Percentiles rank a stretch among this genome's conserved stretches.
Conservation (phyloP, 2,888 invertebrate species). For the Xanthia icteritia region DNA sequence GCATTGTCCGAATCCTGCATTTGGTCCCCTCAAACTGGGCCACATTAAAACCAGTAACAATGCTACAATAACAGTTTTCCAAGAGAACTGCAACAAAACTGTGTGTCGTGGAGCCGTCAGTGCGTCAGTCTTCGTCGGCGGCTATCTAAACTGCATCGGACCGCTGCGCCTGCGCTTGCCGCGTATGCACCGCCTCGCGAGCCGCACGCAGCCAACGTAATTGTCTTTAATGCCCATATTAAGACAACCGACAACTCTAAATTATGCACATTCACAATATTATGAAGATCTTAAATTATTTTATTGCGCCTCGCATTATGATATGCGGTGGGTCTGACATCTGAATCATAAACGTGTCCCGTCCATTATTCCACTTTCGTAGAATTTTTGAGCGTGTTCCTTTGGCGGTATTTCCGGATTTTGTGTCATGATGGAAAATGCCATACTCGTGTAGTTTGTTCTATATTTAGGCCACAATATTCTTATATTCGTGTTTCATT, state of each 20-base stretch:
- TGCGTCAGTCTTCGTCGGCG: constrained; percentile 63
- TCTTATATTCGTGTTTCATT: constrained; percentile 8
- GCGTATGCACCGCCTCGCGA: constrained; percentile 67
- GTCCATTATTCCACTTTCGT: constrained; percentile 49
- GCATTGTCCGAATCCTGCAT: constrained; percentile 8
- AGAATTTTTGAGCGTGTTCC: constrained; percentile 49
- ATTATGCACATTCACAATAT: constrained; percentile 70
- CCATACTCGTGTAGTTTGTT: constrained; percentile 31
- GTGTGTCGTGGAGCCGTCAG: constrained; percentile 41
- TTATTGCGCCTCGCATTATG: constrained; percentile 61
- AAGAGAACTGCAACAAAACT: constrained; percentile 51
- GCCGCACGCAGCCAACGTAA: constrained; percentile 75
- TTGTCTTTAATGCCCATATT: constrained; percentile 83
- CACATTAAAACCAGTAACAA: constrained; percentile 54
- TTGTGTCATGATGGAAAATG: constrained; percentile 23
- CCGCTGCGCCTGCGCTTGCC: constrained; percentile 65
- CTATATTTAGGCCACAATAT: constrained; percentile 34
- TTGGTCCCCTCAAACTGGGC: background rate
- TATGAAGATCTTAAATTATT: constrained; percentile 69
- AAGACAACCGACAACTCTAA: constrained; percentile 72
- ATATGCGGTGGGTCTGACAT: constrained; percentile 57
- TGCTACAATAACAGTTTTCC: constrained; percentile 48
- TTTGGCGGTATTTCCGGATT: constrained; percentile 54
- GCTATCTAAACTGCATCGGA: constrained; percentile 86
- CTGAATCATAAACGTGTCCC: constrained; percentile 63